These are phyloP conservation scores for Oscheius sp. DNA, from an alignment of 2,888 invertebrate genomes.

Conservation along the genomic window DNA sequence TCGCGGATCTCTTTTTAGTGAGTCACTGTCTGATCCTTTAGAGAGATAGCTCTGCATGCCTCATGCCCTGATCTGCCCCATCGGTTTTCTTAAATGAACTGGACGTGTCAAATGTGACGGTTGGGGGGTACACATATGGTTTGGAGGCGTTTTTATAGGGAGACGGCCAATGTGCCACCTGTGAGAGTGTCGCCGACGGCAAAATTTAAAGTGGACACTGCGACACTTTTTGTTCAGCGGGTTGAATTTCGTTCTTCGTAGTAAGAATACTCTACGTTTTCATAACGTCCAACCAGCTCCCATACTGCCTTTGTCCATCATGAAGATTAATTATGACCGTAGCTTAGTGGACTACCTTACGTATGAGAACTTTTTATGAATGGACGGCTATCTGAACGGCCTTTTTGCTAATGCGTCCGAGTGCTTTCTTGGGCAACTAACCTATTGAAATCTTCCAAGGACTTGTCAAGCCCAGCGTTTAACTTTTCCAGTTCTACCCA, in stretches of 20 bases:
- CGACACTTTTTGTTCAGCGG: slow-evolving; percentile 5
- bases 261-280: too few species aligned
- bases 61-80: slow-evolving; percentile 19
- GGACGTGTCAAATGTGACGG: slow-evolving; percentile 12
- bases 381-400: slow-evolving; percentile 24
- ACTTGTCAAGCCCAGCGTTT: slow-evolving; percentile 13
- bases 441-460: slow-evolving; percentile 18
- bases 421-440: slow-evolving; percentile 22
- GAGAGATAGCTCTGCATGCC: slow-evolving; percentile 14
- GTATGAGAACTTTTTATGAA: slow-evolving; percentile 21
- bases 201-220: slow-evolving; percentile 25
- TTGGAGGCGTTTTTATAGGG: slow-evolving; percentile 10
- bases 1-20: not conserved
- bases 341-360: not conserved
- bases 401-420: slow-evolving; percentile 11
- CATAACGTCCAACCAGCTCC: not conserved
- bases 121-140: slow-evolving; percentile 17
- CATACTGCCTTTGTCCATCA: slow-evolving; percentile 1
- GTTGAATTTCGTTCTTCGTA: too few species aligned
- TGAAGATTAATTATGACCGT: not conserved
- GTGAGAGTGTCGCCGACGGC: slow-evolving; percentile 4
- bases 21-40: not conserved
- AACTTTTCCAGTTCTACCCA: slow-evolving; percentile 5
- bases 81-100: slow-evolving; percentile 1
- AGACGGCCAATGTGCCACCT: slow-evolving; percentile 19